These are phyloP conservation scores for Hypanus sabinus DNA, from an alignment of 2,113 vertebrate species.

Conservation along the genomic window DNA sequence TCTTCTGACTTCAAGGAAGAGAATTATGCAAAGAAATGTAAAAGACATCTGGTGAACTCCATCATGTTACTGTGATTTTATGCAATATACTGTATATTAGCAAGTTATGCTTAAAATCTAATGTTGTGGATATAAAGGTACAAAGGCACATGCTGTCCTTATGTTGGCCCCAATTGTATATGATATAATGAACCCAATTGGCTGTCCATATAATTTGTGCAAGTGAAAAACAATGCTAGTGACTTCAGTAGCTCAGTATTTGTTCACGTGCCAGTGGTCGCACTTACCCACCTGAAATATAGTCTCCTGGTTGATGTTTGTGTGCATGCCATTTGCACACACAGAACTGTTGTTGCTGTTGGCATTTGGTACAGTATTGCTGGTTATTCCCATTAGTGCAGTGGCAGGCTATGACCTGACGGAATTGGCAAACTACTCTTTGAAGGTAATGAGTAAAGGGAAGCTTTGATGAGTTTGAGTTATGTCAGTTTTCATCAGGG, in stretches of 20 bases:
- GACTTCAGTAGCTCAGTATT: neutral
- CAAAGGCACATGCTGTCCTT: neutral
- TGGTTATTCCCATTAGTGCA: neutral
- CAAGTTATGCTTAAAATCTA: neutral
- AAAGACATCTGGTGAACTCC: neutral
- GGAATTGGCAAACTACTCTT: neutral
- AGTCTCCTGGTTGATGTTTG: neutral
- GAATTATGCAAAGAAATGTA: constrained; percentile 8
- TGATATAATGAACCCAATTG: neutral
- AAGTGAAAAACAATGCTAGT: neutral
- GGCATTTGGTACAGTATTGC: neutral
- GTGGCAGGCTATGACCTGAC: neutral
- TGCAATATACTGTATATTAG: neutral
- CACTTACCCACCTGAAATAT: neutral
- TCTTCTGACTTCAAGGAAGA: neutral
- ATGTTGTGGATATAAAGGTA: neutral
- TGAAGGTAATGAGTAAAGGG: neutral
- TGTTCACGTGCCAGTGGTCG: neutral
- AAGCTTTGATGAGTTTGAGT: too few relatives aligned
- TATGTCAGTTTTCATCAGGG: too few relatives aligned
- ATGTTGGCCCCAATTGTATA: neutral
- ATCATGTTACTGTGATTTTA: constrained; percentile 9
- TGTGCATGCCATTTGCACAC: neutral
- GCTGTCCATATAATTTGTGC: neutral
- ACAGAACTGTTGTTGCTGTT: neutral